Base-by-base conservation (phyloP, 2,113 vertebrate genomes). In the Gobio gobio region DNA sequence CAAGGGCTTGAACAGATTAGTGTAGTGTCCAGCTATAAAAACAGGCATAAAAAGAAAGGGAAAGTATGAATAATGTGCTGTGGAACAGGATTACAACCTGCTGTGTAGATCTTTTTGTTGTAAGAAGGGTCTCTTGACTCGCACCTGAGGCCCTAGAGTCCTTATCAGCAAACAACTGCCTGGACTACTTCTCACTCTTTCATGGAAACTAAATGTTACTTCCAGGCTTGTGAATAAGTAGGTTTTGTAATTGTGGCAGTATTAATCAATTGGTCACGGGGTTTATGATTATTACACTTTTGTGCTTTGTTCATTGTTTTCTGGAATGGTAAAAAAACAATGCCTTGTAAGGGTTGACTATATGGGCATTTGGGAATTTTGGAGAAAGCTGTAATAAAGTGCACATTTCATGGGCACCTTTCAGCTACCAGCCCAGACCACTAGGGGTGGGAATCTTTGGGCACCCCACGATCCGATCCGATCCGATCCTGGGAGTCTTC, bases 11-110 rank as follows among this genome's bases (percentile, higher is more conserved):
- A 92, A 87, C 92, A 93, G 92, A 94, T 94, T 76, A 87, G 87
- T 88, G 86, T 93, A 89, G 85, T 74, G 86, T 89, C 88, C 94
- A 95, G 94, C 94, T 95, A 94, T 94, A 92, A 94, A 95, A 94
- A 94, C 94, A 94, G 80, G 89, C 91, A 91, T 82, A 26, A 70
- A 85, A 78, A 89, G 84, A 90, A 82, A 76, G 89, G 85, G 87
- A 93, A 93, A 92, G 83, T 91, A 92, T 95, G 93, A 94, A 93
- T 94, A 92, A 94, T 90, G 90, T 90, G 89, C 91, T 87, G 88
- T 84, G 86, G 82, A 88, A 91, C 85, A 87, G 82, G 73, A 89
- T 91, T 89, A 89, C 77, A 86, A 86, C 33, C 84, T 79, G 83
- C 89, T 89, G 43, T 84, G 68, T 78, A 83, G 78, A 88, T 85